These are phyloP conservation scores for Lepetodrilus schrolli DNA, from an alignment of 2,888 invertebrate species.

Conservation along the genomic window DNA sequence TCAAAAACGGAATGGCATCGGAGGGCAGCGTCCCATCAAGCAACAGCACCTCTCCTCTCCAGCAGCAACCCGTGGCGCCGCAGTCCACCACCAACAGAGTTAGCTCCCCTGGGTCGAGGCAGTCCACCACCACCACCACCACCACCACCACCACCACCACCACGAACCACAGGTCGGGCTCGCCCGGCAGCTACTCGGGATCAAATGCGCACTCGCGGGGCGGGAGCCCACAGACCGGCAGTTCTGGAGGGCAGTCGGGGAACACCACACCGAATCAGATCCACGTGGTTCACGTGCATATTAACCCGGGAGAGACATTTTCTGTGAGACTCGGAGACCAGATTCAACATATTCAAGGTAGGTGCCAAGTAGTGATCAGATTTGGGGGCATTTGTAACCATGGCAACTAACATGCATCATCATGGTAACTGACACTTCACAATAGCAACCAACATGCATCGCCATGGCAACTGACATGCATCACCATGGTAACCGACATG, in stretches of 20 bases:
- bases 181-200: constrained; percentile 14
- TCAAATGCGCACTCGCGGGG: constrained; percentile 13
- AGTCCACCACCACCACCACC: background rate
- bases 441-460: too few relatives aligned
- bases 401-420: background rate
- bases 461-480: too few relatives aligned
- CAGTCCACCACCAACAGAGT: constrained; percentile 27
- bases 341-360: constrained; percentile 85
- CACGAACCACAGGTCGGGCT: constrained; percentile 16
- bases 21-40: constrained; percentile 30
- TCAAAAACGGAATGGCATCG: constrained; percentile 38
- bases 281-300: constrained; percentile 84
- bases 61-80: background rate
- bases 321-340: constrained; percentile 85
- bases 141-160: background rate
- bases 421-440: too few relatives aligned
- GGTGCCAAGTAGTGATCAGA: constrained; percentile 66
- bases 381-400: background rate
- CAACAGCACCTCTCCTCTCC: constrained; percentile 16
- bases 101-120: constrained; percentile 24
- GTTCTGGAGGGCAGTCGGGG: constrained; percentile 18
- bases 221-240: constrained; percentile 36
- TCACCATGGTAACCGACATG: too few relatives aligned
- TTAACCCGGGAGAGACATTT: constrained; percentile 86
- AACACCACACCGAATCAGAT: constrained; percentile 71